Percentiles rank a stretch among this genome's conserved stretches.
Evolutionary conservation across 2,113 vertebrate species (phyloP).

Genomic region (Chloroceryle aenea): DNA sequence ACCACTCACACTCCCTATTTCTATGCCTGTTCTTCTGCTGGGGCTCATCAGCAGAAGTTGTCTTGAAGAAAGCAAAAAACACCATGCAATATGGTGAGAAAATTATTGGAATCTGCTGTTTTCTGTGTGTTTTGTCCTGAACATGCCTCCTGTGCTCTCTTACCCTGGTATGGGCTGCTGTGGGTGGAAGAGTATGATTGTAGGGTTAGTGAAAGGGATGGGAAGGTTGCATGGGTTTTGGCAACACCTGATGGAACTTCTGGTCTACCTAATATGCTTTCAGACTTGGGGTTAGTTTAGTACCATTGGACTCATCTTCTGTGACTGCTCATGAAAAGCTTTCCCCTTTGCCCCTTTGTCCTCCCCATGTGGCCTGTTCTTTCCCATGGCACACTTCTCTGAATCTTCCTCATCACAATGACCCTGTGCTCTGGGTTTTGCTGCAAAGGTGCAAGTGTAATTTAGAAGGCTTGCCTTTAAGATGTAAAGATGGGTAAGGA

Average conservation of each 20-base stretch:
- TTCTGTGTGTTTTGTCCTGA: not conserved
- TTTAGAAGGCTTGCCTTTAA: not conserved
- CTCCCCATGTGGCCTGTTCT: not conserved
- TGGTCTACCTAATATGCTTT: not conserved
- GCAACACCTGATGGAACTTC: not conserved
- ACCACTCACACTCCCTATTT: conserved; percentile 4
- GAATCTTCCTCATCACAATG: not conserved
- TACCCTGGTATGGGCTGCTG: not conserved
- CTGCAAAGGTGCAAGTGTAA: not conserved
- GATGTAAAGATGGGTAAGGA: not conserved
- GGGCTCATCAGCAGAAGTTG: conserved; percentile 15
- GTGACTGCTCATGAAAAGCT: not conserved
- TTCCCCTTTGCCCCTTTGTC: not conserved
- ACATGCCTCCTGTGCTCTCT: not conserved
- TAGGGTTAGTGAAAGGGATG: not conserved
- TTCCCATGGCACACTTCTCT: not conserved
- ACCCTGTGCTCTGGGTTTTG: not conserved
- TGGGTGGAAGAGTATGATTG: not conserved
- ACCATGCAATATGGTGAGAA: not conserved
- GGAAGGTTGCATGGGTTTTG: not conserved
- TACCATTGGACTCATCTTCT: not conserved
- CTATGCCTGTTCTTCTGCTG: not conserved
- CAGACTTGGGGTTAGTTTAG: not conserved
- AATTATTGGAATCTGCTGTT: not conserved
- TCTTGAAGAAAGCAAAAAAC: not conserved